phyloP scores from a whole-genome alignment of 1,140 invertebrate genomes.

The Ips typographus region DNA sequence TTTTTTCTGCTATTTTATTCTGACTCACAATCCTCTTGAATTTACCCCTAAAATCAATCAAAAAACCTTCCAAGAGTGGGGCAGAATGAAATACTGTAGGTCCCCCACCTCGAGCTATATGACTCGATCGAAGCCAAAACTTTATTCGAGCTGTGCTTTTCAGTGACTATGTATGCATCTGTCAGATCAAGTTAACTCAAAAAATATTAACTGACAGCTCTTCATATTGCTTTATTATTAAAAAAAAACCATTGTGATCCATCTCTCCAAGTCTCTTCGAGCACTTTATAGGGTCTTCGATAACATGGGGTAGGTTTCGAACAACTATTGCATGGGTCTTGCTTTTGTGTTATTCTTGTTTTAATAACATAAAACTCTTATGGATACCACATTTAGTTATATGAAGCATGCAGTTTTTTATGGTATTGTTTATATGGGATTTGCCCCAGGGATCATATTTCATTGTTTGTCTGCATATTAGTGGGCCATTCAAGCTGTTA shows the following conservation, averaged over 20 bases:
- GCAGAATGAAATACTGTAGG: too few relatives aligned
- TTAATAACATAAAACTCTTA: background rate
- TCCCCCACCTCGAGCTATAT: slow-evolving; percentile 20
- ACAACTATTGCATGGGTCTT: background rate
- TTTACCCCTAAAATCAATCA: too few relatives aligned
- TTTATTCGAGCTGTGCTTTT: slow-evolving; percentile 33
- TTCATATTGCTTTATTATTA: slow-evolving; percentile 36
- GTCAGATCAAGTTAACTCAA: slow-evolving; percentile 35
- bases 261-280: slow-evolving; percentile 19
- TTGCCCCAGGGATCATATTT: slow-evolving; percentile 15
- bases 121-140: slow-evolving; percentile 41
- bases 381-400: slow-evolving; percentile 9
- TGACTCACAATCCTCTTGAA: too few relatives aligned
- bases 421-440: slow-evolving; percentile 16
- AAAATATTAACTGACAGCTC: slow-evolving; percentile 34
- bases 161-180: slow-evolving; percentile 38
- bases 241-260: slow-evolving; percentile 34
- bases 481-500: slow-evolving; percentile 22
- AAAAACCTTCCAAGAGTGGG: too few relatives aligned
- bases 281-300: slow-evolving; percentile 8
- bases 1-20: too few relatives aligned
- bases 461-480: slow-evolving; percentile 27
- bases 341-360: slow-evolving; percentile 6
- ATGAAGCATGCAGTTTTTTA: slow-evolving; percentile 26
- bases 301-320: slow-evolving; percentile 42